Evolutionary conservation across 2,888 invertebrate species (phyloP), one percentile per base, ranked within the genome.

Genomic region (Mellilla xanthometata): DNA sequence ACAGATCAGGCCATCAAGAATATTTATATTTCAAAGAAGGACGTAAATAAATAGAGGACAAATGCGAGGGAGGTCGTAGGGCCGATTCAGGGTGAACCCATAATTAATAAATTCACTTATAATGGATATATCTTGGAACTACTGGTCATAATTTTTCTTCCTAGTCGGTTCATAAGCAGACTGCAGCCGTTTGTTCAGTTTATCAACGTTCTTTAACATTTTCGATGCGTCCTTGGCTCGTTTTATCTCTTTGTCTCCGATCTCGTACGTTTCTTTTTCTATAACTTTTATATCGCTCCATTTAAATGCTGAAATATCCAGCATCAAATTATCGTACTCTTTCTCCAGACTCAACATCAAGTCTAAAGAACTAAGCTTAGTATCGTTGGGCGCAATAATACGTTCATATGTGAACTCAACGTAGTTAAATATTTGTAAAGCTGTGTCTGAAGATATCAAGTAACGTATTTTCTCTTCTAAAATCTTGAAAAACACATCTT

Each of bases 381-480:
- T 91, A 52, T 93, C 92, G 61, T 93, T 93, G 0, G 91, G 82
- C 0, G 91, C 91, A 23, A 94, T 85, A 12, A 93, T 78, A 23
- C 89, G 82, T 68, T 93, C 93, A 65, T 93, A 94, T 0, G 93
- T 86, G 62, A 93, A 93, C 71, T 94, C 93, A 2, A 94, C 90
- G 58, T 92, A 93, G 22, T 92, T 92, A 47, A 90, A 89, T 46
- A 93, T 75, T 65, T 92, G 90, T 31, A 94, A 73, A 3, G 91
- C 88, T n/a, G 87, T 85, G 41, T 92, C 90, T 2, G 93, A 92
- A 33, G 92, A 90, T 1, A 93, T 74, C 19, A 93, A 73, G 12
- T 89, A 75, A 27, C 85, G 88, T 49, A 93, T 91, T 56, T 85
- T 83, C 5, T 76, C 68, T 50, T 76, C 65, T 39, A 89, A 65